Evolutionary conservation across 2,113 vertebrate genomes (phyloP).

Genomic region (Cavia porcellus): DNA sequence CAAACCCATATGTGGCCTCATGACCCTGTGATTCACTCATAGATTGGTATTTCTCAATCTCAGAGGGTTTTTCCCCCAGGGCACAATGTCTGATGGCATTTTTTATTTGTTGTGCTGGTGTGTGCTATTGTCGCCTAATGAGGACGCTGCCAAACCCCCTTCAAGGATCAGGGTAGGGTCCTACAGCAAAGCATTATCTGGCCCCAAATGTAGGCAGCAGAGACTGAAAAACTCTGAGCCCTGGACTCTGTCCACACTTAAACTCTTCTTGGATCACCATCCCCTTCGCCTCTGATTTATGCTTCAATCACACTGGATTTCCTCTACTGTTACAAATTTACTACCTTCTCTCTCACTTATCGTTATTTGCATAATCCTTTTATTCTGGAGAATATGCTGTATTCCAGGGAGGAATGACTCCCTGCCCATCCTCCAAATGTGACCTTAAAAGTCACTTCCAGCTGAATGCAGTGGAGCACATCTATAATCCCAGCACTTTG

Average conservation of each 20-base stretch:
- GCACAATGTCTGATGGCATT: not conserved
- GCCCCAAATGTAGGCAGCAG: not conserved
- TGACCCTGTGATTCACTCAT: too few species aligned
- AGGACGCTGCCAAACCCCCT: too few species aligned
- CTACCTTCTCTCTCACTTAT: not conserved
- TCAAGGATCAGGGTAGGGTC: fast-evolving
- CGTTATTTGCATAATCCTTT: not conserved
- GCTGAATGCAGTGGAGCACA: not conserved
- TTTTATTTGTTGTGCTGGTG: not conserved
- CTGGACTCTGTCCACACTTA: fast-evolving
- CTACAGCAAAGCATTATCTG: not conserved
- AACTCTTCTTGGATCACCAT: not conserved
- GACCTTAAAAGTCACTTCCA: not conserved
- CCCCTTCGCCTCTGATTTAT: not conserved
- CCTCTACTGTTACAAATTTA: not conserved
- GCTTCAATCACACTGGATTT: not conserved
- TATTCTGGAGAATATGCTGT: not conserved
- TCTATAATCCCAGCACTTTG: not conserved
- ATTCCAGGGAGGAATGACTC: not conserved
- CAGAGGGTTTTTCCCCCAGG: not conserved
- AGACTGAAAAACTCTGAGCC: not conserved
- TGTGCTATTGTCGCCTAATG: not conserved
- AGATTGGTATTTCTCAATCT: not conserved
- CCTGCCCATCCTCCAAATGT: not conserved
- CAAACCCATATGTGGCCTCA: not conserved